These are phyloP conservation scores for Thelaira solivaga DNA, from an alignment of 2,888 invertebrate genomes.

Conservation along the genomic window DNA sequence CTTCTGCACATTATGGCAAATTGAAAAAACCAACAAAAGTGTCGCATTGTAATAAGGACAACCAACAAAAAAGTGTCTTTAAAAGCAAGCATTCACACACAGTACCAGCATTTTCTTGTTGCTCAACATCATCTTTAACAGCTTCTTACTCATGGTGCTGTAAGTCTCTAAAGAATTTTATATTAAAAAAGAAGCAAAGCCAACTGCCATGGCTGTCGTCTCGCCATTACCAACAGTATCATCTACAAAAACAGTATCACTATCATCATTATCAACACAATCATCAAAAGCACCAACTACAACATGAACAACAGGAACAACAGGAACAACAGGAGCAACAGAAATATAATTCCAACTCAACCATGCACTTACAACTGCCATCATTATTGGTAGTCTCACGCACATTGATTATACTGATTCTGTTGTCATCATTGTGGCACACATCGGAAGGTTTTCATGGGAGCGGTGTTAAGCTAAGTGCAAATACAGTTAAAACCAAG, in stretches of 20 bases:
- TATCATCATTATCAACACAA: neutral
- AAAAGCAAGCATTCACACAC: neutral
- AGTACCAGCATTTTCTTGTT: neutral
- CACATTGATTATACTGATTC: slow-evolving; percentile 67
- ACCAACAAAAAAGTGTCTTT: slow-evolving; percentile 31
- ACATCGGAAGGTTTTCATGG: slow-evolving; percentile 71
- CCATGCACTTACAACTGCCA: slow-evolving; percentile 35
- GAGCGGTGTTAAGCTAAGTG: slow-evolving; percentile 77
- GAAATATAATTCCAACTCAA: neutral
- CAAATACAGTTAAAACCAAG: slow-evolving; percentile 89
- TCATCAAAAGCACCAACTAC: neutral
- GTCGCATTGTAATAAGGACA: slow-evolving; percentile 48
- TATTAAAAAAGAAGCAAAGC: slow-evolving; percentile 5
- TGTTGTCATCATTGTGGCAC: slow-evolving; percentile 69
- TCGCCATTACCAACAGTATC: slow-evolving; percentile 38
- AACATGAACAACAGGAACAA: neutral
- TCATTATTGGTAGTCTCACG: slow-evolving; percentile 51
- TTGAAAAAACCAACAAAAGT: slow-evolving; percentile 40
- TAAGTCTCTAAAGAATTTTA: slow-evolving; percentile 29
- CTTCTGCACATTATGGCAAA: slow-evolving; percentile 30
- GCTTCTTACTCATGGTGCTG: slow-evolving; percentile 46
- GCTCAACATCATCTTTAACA: slow-evolving; percentile 55
- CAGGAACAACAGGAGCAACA: neutral
- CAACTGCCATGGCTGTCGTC: slow-evolving; percentile 22
- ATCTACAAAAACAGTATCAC: slow-evolving; percentile 12